Evolutionary conservation across 2,113 vertebrate genomes (phyloP), one percentile per base, ranked within the genome.

Genomic region (Peromyscus maniculatus): DNA sequence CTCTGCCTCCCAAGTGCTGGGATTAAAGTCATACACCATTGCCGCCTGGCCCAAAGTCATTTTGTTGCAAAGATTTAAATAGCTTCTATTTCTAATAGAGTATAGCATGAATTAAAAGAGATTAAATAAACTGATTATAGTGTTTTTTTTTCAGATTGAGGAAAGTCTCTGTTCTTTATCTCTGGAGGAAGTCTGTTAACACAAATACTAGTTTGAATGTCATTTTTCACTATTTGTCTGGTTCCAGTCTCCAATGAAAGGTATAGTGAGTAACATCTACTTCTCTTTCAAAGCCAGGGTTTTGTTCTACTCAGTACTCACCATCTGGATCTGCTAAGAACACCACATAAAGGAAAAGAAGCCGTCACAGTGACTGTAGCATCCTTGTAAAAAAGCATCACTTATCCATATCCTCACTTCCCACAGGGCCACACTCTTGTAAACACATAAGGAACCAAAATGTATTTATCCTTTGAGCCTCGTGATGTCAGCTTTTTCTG

Each of bases 261-360:
- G 13, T 93, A 2, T 39, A 28, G 15, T 33, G 86, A 77, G 22
- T 80, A 93, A 59, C 57, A 93, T 74, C 26, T 91, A 46, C 9
- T 95, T 89, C 46, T 55, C 7, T 62, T 15, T 90, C 43, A 46
- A 96, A 92, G 62, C 67, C 78, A 82, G 69, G 31, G 33, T 91
- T 89, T 77, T 89, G 10, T 91, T 87, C 28, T 62, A 22, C 49
- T 64, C 15, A 21, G 26, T 62, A 39, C 49, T 64, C n/a, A 11
- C 21, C 49, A 43, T 71, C 21, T 77, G 39, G 33, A 7, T 89
- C 84, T 71, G 24, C 75, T 71, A 82, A 87, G 10, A 21, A 71
- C 52, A 22, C 16, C 66, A 62, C 0, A 3, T 49, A 89, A 75
- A 94, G 80, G 55, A 72, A 59, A 71, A 49, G 84, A 74, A 93